These are phyloP conservation scores for Incurvaria masculella DNA, from an alignment of 2,888 invertebrate species.

Conservation along the genomic window DNA sequence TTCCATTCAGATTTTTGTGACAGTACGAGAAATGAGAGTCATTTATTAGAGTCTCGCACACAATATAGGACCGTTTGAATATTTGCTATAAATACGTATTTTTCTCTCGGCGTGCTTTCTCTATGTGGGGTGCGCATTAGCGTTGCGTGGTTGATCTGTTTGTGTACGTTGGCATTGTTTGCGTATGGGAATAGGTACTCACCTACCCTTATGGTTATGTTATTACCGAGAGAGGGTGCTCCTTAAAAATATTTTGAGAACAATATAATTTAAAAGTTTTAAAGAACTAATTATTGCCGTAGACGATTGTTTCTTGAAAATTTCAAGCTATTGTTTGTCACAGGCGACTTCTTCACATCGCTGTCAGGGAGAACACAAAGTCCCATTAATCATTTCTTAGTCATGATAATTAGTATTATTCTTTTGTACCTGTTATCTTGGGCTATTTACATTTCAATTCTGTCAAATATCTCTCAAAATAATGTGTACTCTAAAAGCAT, in stretches of 20 bases:
- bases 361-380: not conserved
- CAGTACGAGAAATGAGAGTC: constrained; percentile 56
- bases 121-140: constrained; percentile 51
- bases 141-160: constrained; percentile 25
- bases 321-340: constrained; percentile 17
- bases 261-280: too few species aligned
- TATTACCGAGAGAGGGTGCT: too few species aligned
- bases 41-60: constrained; percentile 57
- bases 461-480: too few species aligned
- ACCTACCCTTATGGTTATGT: too few species aligned
- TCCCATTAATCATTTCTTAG: not conserved
- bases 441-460: too few species aligned
- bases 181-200: not conserved
- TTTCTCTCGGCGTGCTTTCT: constrained; percentile 55
- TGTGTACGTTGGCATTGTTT: not conserved
- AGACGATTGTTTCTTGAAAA: constrained; percentile 46
- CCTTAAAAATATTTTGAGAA: too few species aligned
- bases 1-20: constrained; percentile 59
- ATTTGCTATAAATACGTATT: constrained; percentile 59
- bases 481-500: too few species aligned
- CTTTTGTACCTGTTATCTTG: not conserved
- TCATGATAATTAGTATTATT: not conserved
- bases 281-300: too few species aligned
- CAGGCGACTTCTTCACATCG: not conserved
- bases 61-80: constrained; percentile 59